Evolutionary conservation across 2,797 vertebrate genomes (phyloP), one percentile per base, ranked within the genome.

Genomic region (Betta splendens): DNA sequence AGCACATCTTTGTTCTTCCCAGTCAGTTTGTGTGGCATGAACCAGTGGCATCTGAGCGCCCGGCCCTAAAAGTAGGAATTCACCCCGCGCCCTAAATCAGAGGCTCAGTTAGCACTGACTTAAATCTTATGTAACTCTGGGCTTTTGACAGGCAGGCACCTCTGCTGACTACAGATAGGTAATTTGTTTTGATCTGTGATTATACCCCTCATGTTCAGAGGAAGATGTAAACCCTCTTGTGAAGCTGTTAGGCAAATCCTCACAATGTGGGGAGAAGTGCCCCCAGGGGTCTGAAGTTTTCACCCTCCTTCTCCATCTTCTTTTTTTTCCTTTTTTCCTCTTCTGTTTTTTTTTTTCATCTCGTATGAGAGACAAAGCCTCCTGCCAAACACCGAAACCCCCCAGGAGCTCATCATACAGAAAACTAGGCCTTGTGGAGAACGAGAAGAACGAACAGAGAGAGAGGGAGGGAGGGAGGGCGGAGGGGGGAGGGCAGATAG

Each of bases 161-260:
- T 87, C 87, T 84, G 81, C 81, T 86, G 91, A 90, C 90, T 92
- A 87, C 91, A 91, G 89, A 92, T 89, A 88, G 88, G 88, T 90
- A 81, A 89, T 91, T 91, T 91, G 90, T 92, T 92, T 93, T 93
- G 91, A 93, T 92, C 90, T 92, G 85, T 87, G 90, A 93, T 92
- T 91, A 91, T 91, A 89, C 79, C 76, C 80, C 81, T 86, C 29
- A 61, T 90, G 90, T 91, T 91, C 86, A 86, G 83, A 89, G 89
- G 87, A 89, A 90, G 90, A 91, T 90, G 92, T 92, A 91, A 92
- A 92, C 89, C 85, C 90, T 92, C 87, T 90, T 77, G 87, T 89
- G 87, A 87, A 89, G 88, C 87, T 91, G 89, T 92, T 92, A 91
- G 89, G 89, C 87, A 92, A 92, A 92, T 92, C 92, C 90, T 79